phyloP scores from a whole-genome alignment of 2,797 vertebrate genomes.

The Simalia tracyae region DNA sequence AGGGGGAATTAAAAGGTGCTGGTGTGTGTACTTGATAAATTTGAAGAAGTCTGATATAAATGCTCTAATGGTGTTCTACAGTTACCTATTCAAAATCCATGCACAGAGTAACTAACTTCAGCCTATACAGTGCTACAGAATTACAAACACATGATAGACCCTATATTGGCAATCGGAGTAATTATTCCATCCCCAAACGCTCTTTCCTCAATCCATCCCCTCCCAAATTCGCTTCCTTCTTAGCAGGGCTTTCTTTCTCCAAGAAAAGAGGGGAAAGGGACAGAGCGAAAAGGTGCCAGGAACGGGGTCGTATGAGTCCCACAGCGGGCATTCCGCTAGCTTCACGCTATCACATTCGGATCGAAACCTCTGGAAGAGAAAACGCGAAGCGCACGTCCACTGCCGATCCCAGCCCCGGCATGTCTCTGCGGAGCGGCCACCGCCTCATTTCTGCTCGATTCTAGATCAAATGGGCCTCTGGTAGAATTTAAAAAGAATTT shows the following conservation, averaged over 20 bases:
- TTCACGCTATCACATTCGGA: not conserved
- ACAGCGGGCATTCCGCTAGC: not conserved
- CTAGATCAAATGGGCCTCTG: not conserved
- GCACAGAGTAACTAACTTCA: not conserved
- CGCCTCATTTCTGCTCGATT: not conserved
- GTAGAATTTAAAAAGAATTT: not conserved
- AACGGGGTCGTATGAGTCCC: not conserved
- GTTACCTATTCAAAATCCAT: not conserved
- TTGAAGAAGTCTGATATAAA: not conserved
- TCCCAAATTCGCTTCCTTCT: not conserved
- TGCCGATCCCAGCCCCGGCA: not conserved
- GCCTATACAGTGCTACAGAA: not conserved
- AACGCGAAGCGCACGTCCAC: not conserved
- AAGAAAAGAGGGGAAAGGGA: not conserved
- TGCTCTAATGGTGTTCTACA: not conserved
- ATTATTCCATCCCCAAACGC: not conserved
- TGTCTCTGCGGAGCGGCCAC: not conserved
- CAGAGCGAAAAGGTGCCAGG: not conserved
- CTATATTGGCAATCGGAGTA: not conserved
- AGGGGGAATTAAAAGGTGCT: not conserved
- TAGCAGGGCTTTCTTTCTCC: not conserved
- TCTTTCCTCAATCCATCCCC: not conserved
- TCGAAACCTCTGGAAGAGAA: not conserved
- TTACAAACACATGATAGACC: not conserved
- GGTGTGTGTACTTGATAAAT: not conserved